These are phyloP conservation scores for Suillia variegata DNA, from an alignment of 2,888 invertebrate genomes.

Conservation along the genomic window DNA sequence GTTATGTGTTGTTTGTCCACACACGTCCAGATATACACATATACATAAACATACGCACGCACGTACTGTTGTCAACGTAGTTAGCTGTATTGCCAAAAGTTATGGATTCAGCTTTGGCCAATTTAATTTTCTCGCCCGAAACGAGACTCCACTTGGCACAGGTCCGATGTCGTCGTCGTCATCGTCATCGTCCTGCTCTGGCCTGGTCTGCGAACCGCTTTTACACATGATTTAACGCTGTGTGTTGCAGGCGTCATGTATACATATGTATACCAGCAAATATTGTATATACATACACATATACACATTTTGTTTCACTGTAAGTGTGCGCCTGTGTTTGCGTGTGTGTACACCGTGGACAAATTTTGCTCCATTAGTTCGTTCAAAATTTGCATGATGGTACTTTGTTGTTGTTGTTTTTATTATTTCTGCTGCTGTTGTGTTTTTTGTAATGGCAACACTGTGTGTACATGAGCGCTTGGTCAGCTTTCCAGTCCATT, in stretches of 20 bases:
- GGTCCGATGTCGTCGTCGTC: not conserved
- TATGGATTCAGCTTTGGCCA: conserved; percentile 56
- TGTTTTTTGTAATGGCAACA: conserved; percentile 42
- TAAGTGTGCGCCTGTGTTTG: conserved; percentile 14
- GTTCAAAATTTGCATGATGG: conserved; percentile 47
- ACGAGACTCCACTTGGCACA: conserved; percentile 37
- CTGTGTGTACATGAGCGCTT: conserved; percentile 5
- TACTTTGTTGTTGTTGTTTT: conserved; percentile 23
- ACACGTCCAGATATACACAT: conserved; percentile 14
- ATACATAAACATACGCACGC: conserved; percentile 14
- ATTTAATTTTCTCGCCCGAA: conserved; percentile 58
- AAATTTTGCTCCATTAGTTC: conserved; percentile 52
- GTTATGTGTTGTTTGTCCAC: conserved; percentile 1
- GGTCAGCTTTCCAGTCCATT: conserved; percentile 57
- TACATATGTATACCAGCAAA: conserved; percentile 5
- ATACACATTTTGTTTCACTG: conserved; percentile 17
- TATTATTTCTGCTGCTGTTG: conserved; percentile 9
- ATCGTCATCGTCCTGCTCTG: conserved; percentile 9
- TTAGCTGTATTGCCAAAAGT: conserved; percentile 42
- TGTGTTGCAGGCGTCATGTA: not conserved
- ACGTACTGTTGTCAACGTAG: not conserved
- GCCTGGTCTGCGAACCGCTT: conserved; percentile 46
- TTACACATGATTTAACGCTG: conserved; percentile 56
- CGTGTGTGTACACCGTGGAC: conserved; percentile 34
- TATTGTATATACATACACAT: conserved; percentile 16